phyloP scores from a whole-genome alignment of 2,113 vertebrate genomes.

The Osmerus eperlanus region DNA sequence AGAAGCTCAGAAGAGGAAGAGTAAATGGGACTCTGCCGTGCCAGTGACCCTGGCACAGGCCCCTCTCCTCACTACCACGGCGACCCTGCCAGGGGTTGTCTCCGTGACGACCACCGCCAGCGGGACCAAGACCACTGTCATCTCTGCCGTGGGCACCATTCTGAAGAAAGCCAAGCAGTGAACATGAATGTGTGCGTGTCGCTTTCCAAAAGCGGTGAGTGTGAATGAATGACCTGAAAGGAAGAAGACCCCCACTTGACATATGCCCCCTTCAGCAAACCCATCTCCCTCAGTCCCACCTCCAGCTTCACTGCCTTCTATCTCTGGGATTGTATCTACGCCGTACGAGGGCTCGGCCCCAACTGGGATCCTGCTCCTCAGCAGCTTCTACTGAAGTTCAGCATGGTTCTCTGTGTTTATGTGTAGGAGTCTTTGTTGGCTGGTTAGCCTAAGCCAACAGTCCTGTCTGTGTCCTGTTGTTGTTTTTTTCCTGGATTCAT shows the following conservation, averaged over 20 bases:
- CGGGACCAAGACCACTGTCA: slow-evolving; percentile 96
- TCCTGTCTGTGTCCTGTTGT: too few relatives aligned
- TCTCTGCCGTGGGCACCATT: slow-evolving; percentile 97
- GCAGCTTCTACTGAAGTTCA: too few relatives aligned
- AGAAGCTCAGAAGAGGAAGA: slow-evolving; percentile 98
- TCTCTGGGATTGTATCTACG: slow-evolving; percentile 33
- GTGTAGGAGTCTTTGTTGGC: too few relatives aligned
- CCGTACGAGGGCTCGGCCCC: too few relatives aligned
- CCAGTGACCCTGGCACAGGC: slow-evolving; percentile 93
- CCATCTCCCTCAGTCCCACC: too few relatives aligned
- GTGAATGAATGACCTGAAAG: too few relatives aligned
- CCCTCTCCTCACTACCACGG: slow-evolving; percentile 89
- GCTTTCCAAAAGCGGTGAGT: too few relatives aligned
- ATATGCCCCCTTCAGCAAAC: too few relatives aligned
- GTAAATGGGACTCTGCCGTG: slow-evolving; percentile 98
- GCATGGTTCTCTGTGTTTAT: too few relatives aligned
- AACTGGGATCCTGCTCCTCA: too few relatives aligned
- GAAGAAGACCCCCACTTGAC: neutral
- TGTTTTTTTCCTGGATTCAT: slow-evolving; percentile 19
- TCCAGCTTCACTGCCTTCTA: slow-evolving; percentile 14
- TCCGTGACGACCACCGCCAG: slow-evolving; percentile 96
- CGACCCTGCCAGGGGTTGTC: slow-evolving; percentile 88
- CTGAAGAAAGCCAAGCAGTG: slow-evolving; percentile 97
- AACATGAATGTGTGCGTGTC: slow-evolving; percentile 39
- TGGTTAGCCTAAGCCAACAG: too few relatives aligned